Conservation (phyloP, 2,797 vertebrate genomes). For the Lutjanus campechanus region DNA sequence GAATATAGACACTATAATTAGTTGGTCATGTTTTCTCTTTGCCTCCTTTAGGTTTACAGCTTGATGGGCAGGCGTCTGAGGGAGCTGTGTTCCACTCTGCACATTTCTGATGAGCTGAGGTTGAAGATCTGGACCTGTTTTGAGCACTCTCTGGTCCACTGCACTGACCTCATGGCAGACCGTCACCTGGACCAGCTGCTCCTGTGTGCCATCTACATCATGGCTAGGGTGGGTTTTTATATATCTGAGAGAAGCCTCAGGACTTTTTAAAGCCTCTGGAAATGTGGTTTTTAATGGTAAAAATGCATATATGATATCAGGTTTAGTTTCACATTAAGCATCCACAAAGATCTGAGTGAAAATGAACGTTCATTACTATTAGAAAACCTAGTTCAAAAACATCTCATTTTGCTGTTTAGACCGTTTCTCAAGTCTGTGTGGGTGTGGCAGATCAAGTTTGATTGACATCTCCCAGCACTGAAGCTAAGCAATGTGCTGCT, state of each 20-base stretch:
- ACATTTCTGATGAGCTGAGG: conserved; percentile 86
- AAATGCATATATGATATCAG: no score
- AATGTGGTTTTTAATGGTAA: no score
- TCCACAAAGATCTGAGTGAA: no score
- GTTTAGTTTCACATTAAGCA: no score
- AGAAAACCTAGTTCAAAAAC: no score
- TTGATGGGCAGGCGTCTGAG: conserved; percentile 87
- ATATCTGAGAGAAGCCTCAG: background rate
- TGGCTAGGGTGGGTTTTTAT: conserved; percentile 81
- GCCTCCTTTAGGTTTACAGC: conserved; percentile 86
- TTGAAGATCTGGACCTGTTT: conserved; percentile 94
- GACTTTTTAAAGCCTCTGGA: background rate
- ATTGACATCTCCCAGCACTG: no score
- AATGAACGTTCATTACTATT: no score
- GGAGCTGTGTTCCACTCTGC: conserved; percentile 86
- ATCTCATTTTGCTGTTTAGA: no score
- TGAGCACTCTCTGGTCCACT: conserved; percentile 89
- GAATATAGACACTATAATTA: background rate
- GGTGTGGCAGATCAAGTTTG: no score
- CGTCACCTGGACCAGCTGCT: conserved; percentile 91
- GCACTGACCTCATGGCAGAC: conserved; percentile 88
- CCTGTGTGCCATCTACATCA: conserved; percentile 91
- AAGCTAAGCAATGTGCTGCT: no score
- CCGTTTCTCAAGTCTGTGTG: no score
- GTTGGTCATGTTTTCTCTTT: background rate